These are phyloP conservation scores for Montipora capricornis DNA, from an alignment of 64 coral and sea anemone species.

Conservation along the genomic window DNA sequence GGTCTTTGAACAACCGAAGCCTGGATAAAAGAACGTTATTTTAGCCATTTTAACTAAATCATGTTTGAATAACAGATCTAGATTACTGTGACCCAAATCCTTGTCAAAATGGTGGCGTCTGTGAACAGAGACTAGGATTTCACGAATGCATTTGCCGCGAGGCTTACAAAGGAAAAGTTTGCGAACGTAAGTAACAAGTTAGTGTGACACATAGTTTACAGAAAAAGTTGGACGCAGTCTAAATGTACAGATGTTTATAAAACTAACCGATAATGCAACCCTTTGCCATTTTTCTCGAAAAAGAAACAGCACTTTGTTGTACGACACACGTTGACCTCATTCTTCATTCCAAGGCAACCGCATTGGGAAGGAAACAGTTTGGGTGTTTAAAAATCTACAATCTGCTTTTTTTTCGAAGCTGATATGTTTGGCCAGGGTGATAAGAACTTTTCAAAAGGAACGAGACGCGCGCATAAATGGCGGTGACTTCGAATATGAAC, in stretches of 20 bases:
- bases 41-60: background rate
- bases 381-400: too few relatives aligned
- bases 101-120: conserved; percentile 73
- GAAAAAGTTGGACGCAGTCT: too few relatives aligned
- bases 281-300: too few relatives aligned
- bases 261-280: background rate
- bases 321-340: too few relatives aligned
- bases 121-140: conserved; percentile 37
- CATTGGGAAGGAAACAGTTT: too few relatives aligned
- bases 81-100: conserved; percentile 88
- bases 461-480: too few relatives aligned
- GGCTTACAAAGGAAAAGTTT: conserved; percentile 82
- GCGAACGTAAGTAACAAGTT: conserved; percentile 60
- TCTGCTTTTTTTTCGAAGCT: too few relatives aligned
- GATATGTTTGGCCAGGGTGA: background rate
- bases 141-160: conserved; percentile 77
- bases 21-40: too few relatives aligned
- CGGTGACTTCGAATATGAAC: too few relatives aligned
- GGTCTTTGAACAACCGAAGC: too few relatives aligned
- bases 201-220: background rate
- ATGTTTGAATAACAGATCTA: conserved; percentile 14
- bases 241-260: background rate
- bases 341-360: too few relatives aligned
- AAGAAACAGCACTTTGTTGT: too few relatives aligned
- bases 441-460: background rate